Evolutionary conservation across 2,888 invertebrate species (phyloP), one percentile per base, ranked within the genome.

Genomic region (Acrobasis repandana): DNA sequence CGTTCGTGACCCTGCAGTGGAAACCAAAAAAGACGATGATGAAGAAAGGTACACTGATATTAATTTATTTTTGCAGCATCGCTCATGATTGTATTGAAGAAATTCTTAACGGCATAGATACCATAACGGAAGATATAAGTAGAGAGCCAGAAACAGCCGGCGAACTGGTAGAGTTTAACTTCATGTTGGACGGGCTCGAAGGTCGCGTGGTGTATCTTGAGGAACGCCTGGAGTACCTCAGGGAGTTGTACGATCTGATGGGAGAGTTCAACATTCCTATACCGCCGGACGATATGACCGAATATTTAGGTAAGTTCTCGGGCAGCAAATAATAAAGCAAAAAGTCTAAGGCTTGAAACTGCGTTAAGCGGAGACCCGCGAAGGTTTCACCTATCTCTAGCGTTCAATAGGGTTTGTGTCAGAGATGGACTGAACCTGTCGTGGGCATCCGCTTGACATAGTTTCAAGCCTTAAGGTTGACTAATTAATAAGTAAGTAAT

Each of bases 241-340:
- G 96, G 68, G 97, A 98, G 74, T 85, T 97, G 62, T 96, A 97
- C 77, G 96, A 97, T 67, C 93, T 97, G 5, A 96, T 97, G 88
- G 96, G 97, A 62, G 95, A 96, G 76, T 97, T 95, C 79, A 86
- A 93, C 33, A 96, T 98, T 61, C 92, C 94, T 0, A 94, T 96
- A 58, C 94, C 95, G 1, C 93, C 94, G 0, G 96, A 97, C 58
- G 96, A 97, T 67, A 93, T 94, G 85, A 91, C 93, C 6, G 94
- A 93, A 65, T 95, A 94, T 76, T 80, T 92, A 64, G 92, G 92
- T 92, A 72, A 60, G 56, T 38, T 10, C 11, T 11, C 8, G 28
- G 49, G 28, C 28, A 2, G 28, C 28, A 28, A 28, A 28, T 28
- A 28, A 5, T 8, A 28, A n/a, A 28, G 6, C 6, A 28, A 28